A percentile compares a stretch with the other conserved stretches of the same genome.
Conservation (phyloP, 2,888 invertebrate genomes). For the Pterostichus niger region DNA sequence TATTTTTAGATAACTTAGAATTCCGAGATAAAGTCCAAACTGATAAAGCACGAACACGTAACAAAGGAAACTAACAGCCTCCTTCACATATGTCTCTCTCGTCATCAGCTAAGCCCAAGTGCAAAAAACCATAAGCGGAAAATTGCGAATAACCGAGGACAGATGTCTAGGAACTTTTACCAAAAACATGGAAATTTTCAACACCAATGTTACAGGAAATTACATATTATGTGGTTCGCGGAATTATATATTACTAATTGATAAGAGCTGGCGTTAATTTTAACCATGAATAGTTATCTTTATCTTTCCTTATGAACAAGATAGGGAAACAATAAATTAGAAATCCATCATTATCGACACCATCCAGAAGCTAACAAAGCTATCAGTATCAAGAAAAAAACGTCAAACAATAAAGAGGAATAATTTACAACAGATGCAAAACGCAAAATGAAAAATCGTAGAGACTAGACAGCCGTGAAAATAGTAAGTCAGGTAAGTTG, state of each 20-base stretch:
- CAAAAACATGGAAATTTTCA: neutral
- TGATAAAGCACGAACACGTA: constrained; percentile 16
- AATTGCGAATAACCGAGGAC: neutral
- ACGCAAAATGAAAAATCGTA: constrained; percentile 51
- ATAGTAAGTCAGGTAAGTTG: constrained; percentile 20
- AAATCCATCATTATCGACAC: constrained; percentile 16
- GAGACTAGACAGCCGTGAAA: constrained; percentile 42
- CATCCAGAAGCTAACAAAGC: constrained; percentile 19
- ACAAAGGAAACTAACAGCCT: constrained; percentile 21
- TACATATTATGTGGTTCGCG: neutral
- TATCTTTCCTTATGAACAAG: constrained; percentile 1
- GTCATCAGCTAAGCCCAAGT: neutral
- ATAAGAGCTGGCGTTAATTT: constrained; percentile 11
- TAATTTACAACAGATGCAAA: constrained; percentile 65
- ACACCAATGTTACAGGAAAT: neutral
- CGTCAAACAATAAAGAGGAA: constrained; percentile 46
- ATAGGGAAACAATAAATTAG: neutral
- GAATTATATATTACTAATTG: constrained; percentile 12
- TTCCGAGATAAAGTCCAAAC: neutral
- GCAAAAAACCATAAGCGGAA: constrained; percentile 27
- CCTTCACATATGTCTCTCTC: neutral
- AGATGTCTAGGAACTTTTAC: constrained; percentile 17
- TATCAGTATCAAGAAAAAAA: constrained; percentile 29
- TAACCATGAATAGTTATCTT: neutral
- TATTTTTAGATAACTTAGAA: constrained; percentile 35